Percentiles rank a stretch among this genome's conserved stretches.
Evolutionary conservation across 2,888 invertebrate species (phyloP).

Genomic region (Monopis laevigella): DNA sequence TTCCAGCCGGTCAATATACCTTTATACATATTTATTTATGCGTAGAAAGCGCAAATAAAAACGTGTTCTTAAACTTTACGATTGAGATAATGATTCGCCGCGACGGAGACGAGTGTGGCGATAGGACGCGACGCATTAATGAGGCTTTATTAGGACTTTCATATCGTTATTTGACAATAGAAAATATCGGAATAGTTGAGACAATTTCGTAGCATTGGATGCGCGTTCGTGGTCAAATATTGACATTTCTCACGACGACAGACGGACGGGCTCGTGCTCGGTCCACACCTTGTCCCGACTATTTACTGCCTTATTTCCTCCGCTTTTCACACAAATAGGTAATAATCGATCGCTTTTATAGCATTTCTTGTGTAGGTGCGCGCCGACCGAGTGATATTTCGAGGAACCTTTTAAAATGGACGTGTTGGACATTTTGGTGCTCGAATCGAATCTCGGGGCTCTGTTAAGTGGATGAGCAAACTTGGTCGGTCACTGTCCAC

Average conservation of each 20-base stretch:
- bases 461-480: conserved; percentile 50
- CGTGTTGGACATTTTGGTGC: conserved; percentile 40
- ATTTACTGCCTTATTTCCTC: conserved; percentile 44
- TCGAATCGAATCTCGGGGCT: conserved; percentile 32
- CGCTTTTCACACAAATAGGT: conserved; percentile 66
- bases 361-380: conserved; percentile 47
- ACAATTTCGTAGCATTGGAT: conserved; percentile 58
- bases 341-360: conserved; percentile 66
- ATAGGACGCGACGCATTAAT: conserved; percentile 16
- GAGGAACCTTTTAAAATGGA: conserved; percentile 47
- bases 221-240: conserved; percentile 49
- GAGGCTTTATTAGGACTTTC: not conserved
- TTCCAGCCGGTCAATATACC: conserved; percentile 46
- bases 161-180: conserved; percentile 42
- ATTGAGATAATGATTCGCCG: conserved; percentile 49
- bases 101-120: conserved; percentile 31
- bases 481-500: conserved; percentile 23
- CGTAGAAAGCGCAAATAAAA: conserved; percentile 64
- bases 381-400: conserved; percentile 46
- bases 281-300: conserved; percentile 28
- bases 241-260: conserved; percentile 61
- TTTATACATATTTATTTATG: conserved; percentile 60
- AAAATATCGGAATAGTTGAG: conserved; percentile 62
- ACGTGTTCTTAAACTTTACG: conserved; percentile 49
- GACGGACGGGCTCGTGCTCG: conserved; percentile 46